A percentile compares a stretch with the other conserved stretches of the same genome.
phyloP scores from a whole-genome alignment of 2,888 invertebrate genomes.

The Erpobdella octoculata region DNA sequence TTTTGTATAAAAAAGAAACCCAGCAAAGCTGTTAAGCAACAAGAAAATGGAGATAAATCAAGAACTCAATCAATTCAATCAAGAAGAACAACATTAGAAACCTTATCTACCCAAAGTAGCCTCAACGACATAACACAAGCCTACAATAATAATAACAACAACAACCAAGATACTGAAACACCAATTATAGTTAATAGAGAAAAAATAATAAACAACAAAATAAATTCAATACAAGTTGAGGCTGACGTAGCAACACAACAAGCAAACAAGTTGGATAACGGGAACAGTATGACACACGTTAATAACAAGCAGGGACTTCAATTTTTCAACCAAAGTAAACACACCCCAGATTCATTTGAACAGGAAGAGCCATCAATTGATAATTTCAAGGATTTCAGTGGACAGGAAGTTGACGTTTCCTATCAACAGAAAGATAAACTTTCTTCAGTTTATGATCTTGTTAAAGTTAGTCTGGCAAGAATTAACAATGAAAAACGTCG shows the following conservation, averaged over 20 bases:
- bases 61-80: background rate
- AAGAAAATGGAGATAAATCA: background rate
- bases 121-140: background rate
- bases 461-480: slow-evolving; percentile 13
- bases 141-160: slow-evolving; percentile 1
- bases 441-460: slow-evolving; percentile 23
- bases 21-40: background rate
- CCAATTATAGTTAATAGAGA: too few species aligned
- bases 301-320: background rate
- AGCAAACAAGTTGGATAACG: background rate
- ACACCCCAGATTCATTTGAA: background rate
- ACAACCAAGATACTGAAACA: too few species aligned
- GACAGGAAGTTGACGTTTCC: too few species aligned
- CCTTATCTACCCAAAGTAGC: background rate
- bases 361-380: background rate
- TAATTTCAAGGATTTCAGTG: background rate
- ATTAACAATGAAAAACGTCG: slow-evolving; percentile 21
- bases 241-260: background rate
- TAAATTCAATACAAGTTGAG: background rate
- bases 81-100: background rate
- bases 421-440: too few species aligned
- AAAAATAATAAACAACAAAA: too few species aligned
- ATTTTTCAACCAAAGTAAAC: background rate
- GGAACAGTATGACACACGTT: too few species aligned
- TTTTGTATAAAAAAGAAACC: background rate